Evolutionary conservation across 1,140 invertebrate genomes (phyloP), one percentile per base, ranked within the genome.

Genomic region (Bursaphelenchus mucronatus): DNA sequence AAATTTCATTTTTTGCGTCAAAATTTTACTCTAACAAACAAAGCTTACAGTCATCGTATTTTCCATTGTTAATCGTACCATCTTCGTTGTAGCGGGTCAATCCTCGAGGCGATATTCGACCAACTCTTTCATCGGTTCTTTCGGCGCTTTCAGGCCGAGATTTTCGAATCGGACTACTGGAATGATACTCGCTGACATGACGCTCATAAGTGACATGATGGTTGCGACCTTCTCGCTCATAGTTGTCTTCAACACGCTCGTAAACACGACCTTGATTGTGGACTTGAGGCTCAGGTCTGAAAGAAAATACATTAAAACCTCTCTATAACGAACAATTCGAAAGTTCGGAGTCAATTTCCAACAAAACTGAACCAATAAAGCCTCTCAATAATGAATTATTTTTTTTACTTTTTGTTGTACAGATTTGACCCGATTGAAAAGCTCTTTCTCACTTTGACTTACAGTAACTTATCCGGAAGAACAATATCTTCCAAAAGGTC

Each of bases 201-300:
- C 70, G 66, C 47, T 71, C 71, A 51, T 69, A 71, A 11, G 70
- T 39, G 10, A 56, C 62, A 41, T 56, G 59, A 21, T 71, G 19
- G 8, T 71, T 47, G 15, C 56, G 17, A 21, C 52, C 71, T 1
- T n/a, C 55, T 44, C 49, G 56, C 41, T 57, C 39, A 40, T 17
- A 53, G 6, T 63, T 75, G 57, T 70, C 57, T n/a, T 70, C 47
- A 39, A 46, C 62, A 41, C 70, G 67, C 30, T 70, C 69, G 46
- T 50, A 70, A 40, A 67, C 58, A 41, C 56, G 73, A 7, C 44
- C 53, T 43, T 73, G 70, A 65, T 69, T 30, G 5, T 30, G 30
- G 30, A 30, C 30, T 30, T 30, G 30, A 30, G 30, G 30, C 30
- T 30, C 30, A 5, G 30, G 30, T 30, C 30, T 30, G 30, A 30